Percentiles rank a stretch among this genome's conserved stretches.
These are phyloP conservation scores for Grammomys dolichurus DNA, from an alignment of 2,113 vertebrate species.

Conservation along the genomic window DNA sequence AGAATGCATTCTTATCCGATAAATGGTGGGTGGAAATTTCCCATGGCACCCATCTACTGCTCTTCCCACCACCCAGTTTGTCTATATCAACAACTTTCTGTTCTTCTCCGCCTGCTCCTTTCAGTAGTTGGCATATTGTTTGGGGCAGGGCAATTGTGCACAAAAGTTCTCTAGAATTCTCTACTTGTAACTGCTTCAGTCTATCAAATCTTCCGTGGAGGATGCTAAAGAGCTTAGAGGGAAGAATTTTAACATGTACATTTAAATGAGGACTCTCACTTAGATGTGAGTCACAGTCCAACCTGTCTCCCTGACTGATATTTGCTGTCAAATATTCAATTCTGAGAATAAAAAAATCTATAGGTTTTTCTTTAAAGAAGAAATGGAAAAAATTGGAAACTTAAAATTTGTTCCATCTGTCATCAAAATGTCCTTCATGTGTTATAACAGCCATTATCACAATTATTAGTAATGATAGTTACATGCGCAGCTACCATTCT, in stretches of 20 bases:
- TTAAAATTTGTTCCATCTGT: not conserved
- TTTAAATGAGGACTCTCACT: slow-evolving; percentile 61
- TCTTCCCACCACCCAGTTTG: not conserved
- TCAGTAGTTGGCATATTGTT: not conserved
- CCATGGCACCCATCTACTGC: not conserved
- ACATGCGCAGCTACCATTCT: not conserved
- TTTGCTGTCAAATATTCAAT: slow-evolving; percentile 28
- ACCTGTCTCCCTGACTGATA: slow-evolving; percentile 46
- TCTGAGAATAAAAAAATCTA: slow-evolving; percentile 69
- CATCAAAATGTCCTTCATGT: slow-evolving; percentile 16
- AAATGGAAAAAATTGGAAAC: slow-evolving; percentile 37
- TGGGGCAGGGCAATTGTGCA: not conserved
- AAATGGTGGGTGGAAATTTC: not conserved
- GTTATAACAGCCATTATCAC: not conserved
- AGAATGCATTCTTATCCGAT: too few species aligned
- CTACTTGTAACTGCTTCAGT: not conserved
- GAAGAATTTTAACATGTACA: slow-evolving; percentile 59
- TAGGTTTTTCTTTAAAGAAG: slow-evolving; percentile 6
- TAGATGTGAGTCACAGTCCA: slow-evolving; percentile 25
- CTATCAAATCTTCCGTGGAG: slow-evolving; percentile 7
- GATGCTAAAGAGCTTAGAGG: not conserved
- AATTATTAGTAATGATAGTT: not conserved
- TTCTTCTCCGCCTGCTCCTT: not conserved
- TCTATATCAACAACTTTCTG: not conserved
- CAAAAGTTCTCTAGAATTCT: not conserved